These are phyloP conservation scores for Auanema freiburgensis DNA, from an alignment of 2,888 invertebrate species.

Conservation along the genomic window DNA sequence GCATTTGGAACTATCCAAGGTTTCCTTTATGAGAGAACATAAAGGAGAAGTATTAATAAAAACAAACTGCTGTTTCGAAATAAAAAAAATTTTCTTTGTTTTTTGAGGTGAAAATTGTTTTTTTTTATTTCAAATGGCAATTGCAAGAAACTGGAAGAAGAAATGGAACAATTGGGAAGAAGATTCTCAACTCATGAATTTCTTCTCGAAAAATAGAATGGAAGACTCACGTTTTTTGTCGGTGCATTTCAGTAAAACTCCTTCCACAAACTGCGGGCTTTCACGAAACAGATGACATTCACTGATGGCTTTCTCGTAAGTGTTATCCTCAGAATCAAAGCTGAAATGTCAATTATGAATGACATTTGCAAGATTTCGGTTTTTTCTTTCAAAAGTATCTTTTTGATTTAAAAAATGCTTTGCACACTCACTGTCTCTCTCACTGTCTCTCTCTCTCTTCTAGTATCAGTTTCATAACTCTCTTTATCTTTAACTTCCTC, in stretches of 20 bases:
- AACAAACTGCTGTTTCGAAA: no score
- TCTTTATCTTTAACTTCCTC: no score
- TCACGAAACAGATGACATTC: slow-evolving; percentile 53
- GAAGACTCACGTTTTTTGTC: slow-evolving; percentile 52
- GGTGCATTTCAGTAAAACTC: slow-evolving; percentile 55
- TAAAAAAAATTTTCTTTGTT: no score
- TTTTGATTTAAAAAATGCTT: slow-evolving; percentile 22
- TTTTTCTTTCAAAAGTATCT: slow-evolving; percentile 25
- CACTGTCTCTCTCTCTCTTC: slow-evolving; percentile 5
- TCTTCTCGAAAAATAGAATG: neutral
- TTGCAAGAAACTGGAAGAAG: no score
- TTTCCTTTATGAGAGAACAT: neutral
- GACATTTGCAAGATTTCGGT: neutral
- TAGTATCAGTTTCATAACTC: no score
- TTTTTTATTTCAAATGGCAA: no score
- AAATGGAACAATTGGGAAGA: neutral
- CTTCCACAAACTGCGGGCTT: slow-evolving; percentile 44
- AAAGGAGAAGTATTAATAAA: neutral
- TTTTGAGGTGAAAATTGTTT: no score
- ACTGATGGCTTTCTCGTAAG: slow-evolving; percentile 50
- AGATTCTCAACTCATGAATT: neutral
- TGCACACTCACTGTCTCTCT: neutral
- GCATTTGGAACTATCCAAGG: neutral
- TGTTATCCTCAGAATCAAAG: slow-evolving; percentile 47
- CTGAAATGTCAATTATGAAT: slow-evolving; percentile 16